Percentiles rank a stretch among this genome's conserved stretches.
Evolutionary conservation across 2,888 invertebrate species (phyloP).

Genomic region (Petrophora chlorosata): DNA sequence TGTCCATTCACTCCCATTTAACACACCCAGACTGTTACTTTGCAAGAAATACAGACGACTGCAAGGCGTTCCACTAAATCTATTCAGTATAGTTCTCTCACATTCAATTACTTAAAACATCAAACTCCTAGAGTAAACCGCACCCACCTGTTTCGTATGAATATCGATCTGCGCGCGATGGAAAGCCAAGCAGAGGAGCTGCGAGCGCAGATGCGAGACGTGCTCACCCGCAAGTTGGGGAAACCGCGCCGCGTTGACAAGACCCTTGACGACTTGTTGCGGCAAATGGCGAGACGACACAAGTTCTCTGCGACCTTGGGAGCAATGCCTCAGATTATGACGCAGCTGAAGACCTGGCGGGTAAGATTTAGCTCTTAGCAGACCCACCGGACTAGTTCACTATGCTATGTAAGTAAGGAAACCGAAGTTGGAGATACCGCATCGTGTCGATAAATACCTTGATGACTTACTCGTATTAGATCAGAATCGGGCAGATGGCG

Average conservation of each 20-base stretch:
- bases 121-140: constrained; percentile 86
- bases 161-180: constrained; percentile 88
- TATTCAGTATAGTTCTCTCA: too few relatives aligned
- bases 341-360: constrained; percentile 66
- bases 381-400: background rate
- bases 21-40: too few relatives aligned
- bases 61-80: too few relatives aligned
- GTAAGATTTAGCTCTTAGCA: constrained; percentile 40
- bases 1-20: too few relatives aligned
- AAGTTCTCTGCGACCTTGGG: constrained; percentile 63
- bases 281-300: constrained; percentile 71
- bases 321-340: constrained; percentile 54
- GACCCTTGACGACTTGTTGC: constrained; percentile 68
- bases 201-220: constrained; percentile 77
- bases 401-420: background rate
- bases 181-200: constrained; percentile 81
- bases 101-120: too few relatives aligned
- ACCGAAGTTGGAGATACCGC: constrained; percentile 71
- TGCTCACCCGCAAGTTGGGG: constrained; percentile 70
- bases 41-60: too few relatives aligned
- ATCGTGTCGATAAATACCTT: constrained; percentile 67
- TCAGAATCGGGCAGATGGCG: constrained; percentile 71
- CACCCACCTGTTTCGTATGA: constrained; percentile 87
- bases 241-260: constrained; percentile 68
- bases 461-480: constrained; percentile 72